phyloP scores from a whole-genome alignment of 2,113 vertebrate genomes.

The Indicator maculatus region DNA sequence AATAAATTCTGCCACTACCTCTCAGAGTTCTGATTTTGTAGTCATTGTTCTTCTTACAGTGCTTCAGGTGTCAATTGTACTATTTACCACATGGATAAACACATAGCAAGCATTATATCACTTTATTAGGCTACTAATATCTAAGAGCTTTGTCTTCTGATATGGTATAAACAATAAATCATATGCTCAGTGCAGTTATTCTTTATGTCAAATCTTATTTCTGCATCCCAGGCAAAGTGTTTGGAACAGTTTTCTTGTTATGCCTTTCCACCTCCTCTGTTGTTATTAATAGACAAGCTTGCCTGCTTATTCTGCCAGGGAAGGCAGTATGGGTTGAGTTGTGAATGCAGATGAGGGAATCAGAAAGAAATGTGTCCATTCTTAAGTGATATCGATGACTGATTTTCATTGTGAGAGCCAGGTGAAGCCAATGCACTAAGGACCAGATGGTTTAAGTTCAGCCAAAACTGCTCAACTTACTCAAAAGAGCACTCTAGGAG shows the following conservation, averaged over 20 bases:
- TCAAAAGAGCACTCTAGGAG: not conserved
- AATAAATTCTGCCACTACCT: not conserved
- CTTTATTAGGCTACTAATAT: conserved; percentile 47
- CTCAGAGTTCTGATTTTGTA: not conserved
- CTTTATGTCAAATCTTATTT: conserved; percentile 50
- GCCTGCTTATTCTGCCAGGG: conserved; percentile 14
- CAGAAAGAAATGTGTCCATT: not conserved
- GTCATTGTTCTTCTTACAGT: not conserved
- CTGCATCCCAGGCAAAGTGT: not conserved
- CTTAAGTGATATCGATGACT: not conserved
- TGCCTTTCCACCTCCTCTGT: not conserved
- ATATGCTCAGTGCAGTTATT: conserved; percentile 45
- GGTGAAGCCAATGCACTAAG: not conserved
- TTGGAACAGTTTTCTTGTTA: not conserved
- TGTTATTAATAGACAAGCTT: not conserved
- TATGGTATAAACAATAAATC: conserved; percentile 44
- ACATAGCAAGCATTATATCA: conserved; percentile 44
- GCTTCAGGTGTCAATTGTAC: conserved; percentile 20
- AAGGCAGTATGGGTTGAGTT: not conserved
- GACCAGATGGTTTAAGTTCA: not conserved
- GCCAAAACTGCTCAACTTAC: not conserved
- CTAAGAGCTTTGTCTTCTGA: conserved; percentile 22
- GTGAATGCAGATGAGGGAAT: not conserved
- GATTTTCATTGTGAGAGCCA: not conserved
- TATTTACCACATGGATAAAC: conserved; percentile 60